These are phyloP conservation scores for Paraplagusia blochii DNA, from an alignment of 2,113 vertebrate genomes.

Conservation along the genomic window DNA sequence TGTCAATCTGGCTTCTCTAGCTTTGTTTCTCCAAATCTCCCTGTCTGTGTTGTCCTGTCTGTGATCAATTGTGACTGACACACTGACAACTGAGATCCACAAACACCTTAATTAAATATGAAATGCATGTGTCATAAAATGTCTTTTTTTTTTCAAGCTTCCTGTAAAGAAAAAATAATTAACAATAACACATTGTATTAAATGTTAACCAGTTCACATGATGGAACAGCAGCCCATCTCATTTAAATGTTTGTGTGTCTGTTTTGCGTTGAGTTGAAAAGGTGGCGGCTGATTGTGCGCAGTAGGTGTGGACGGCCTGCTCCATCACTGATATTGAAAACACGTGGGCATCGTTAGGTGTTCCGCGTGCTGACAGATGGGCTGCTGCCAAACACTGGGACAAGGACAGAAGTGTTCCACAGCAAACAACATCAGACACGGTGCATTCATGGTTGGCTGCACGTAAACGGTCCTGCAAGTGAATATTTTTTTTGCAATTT, in stretches of 20 bases:
- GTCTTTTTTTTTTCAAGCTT: too few species aligned
- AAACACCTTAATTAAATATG: too few species aligned
- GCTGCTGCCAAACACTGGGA: neutral
- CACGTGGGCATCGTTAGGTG: slow-evolving; percentile 9
- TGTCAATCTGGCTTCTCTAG: too few species aligned
- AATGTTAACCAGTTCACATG: neutral
- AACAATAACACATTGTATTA: too few species aligned
- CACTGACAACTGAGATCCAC: too few species aligned
- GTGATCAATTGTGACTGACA: too few species aligned
- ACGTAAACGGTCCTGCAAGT: slow-evolving; percentile 1
- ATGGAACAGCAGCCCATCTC: neutral
- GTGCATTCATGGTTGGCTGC: neutral
- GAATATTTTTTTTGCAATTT: neutral
- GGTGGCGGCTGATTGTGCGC: neutral
- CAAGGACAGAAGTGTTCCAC: neutral
- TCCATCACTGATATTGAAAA: slow-evolving; percentile 6
- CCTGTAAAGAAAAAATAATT: too few species aligned
- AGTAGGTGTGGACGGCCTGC: neutral
- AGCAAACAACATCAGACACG: neutral
- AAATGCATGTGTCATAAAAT: too few species aligned
- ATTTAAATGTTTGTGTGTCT: slow-evolving; percentile 1
- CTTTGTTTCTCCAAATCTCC: too few species aligned
- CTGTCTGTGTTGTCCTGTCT: too few species aligned
- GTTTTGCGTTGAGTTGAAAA: neutral
- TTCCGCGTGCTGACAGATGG: slow-evolving; percentile 2